Evolutionary conservation across 2,797 vertebrate species (phyloP).

Genomic region (Ctenopoma multispine): DNA sequence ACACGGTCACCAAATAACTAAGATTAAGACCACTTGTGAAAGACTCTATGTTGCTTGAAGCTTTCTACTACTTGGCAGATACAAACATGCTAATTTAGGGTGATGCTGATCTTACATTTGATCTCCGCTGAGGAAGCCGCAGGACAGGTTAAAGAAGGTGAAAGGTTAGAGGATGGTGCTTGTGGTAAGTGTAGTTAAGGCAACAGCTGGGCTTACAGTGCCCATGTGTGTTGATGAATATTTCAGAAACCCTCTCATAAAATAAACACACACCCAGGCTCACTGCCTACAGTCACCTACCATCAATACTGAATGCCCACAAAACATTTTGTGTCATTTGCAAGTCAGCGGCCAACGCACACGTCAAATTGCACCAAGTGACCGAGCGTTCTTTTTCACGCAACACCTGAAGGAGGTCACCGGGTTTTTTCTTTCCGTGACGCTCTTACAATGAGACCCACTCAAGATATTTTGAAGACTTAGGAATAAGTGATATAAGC

Average conservation of each 20-base stretch:
- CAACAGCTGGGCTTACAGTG: conserved; percentile 39
- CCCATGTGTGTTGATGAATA: conserved; percentile 77
- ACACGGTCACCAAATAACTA: background rate
- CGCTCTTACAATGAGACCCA: conserved; percentile 12
- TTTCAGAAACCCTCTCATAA: conserved; percentile 79
- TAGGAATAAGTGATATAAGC: conserved; percentile 35
- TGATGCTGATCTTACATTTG: background rate
- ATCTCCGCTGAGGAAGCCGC: background rate
- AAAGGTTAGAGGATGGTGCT: conserved; percentile 26
- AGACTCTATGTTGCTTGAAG: conserved; percentile 2
- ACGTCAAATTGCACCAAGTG: conserved; percentile 32
- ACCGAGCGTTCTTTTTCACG: conserved; percentile 26
- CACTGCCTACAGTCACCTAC: conserved; percentile 57
- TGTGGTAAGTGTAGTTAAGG: conserved; percentile 44
- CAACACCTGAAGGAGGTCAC: conserved; percentile 56
- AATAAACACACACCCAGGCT: conserved; percentile 77
- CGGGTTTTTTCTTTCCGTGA: conserved; percentile 55
- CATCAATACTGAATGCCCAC: conserved; percentile 74
- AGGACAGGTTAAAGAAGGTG: conserved; percentile 15
- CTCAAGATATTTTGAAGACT: conserved; percentile 34
- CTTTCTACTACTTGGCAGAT: conserved; percentile 11
- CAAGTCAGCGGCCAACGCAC: conserved; percentile 22
- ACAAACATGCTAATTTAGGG: conserved; percentile 1
- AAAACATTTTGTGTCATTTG: conserved; percentile 46
- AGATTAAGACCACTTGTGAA: no score